Conservation (phyloP, 2,888 invertebrate species). For the Conomelus anceps region DNA sequence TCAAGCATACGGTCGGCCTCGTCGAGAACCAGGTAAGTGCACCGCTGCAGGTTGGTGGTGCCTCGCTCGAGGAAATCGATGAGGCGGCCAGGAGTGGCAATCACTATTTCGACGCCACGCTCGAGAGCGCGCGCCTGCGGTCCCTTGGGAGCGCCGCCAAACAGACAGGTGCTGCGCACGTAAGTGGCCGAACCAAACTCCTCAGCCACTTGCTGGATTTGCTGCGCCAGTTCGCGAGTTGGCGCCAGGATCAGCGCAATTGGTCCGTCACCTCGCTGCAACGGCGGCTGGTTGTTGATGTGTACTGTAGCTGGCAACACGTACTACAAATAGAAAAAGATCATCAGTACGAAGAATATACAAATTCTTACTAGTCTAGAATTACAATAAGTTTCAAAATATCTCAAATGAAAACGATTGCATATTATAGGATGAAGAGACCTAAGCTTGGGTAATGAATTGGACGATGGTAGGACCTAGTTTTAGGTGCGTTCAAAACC, state of each 20-base stretch:
- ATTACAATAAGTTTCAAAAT: too few relatives aligned
- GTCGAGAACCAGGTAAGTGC: constrained; percentile 82
- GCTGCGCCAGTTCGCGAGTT: constrained; percentile 81
- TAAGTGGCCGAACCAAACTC: constrained; percentile 86
- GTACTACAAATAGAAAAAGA: constrained; percentile 49
- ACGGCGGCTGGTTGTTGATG: constrained; percentile 80
- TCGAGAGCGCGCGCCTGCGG: constrained; percentile 79
- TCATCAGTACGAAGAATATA: background rate
- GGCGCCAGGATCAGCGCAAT: constrained; percentile 86
- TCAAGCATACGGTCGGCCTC: constrained; percentile 98
- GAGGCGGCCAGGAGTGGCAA: constrained; percentile 91
- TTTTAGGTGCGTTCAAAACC: too few relatives aligned
- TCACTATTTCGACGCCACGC: constrained; percentile 87
- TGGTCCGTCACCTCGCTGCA: constrained; percentile 86
- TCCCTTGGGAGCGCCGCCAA: constrained; percentile 97
- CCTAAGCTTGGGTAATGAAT: too few relatives aligned
- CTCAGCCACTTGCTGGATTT: constrained; percentile 81
- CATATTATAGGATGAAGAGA: too few relatives aligned
- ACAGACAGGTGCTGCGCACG: constrained; percentile 88
- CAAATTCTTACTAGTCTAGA: too few relatives aligned
- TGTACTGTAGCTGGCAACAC: constrained; percentile 91
- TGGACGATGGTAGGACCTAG: too few relatives aligned
- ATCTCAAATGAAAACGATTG: background rate
- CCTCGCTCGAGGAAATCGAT: constrained; percentile 87
- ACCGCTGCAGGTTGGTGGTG: constrained; percentile 61